Base-by-base conservation (phyloP, 2,113 vertebrate species). In the Psophia crepitans region DNA sequence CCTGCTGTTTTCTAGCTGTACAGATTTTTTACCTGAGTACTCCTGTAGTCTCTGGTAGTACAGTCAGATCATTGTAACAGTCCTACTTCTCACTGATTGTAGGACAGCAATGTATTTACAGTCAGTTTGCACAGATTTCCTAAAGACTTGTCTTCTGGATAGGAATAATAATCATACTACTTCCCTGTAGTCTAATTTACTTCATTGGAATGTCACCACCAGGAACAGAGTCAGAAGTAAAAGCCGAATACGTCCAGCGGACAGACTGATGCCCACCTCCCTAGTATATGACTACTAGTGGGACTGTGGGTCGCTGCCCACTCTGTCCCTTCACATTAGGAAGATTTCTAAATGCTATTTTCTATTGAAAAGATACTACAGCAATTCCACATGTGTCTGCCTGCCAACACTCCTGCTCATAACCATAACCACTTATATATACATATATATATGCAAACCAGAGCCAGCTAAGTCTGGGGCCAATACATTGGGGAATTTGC, bases 221-320 rank as follows among this genome's bases (percentile, higher is more conserved):
- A 89, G 27, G 15, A 83, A 5, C 6, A 63, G 6, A 43, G 43
- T 20, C 12, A 54, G 41, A 57, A 76, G 24, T 18, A 49, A 43
- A 82, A 79, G 14, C 66, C 14, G 8, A 90, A 61, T 12, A 56
- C 13, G 8, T 0, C 37, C 8, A 57, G 46, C 33, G 85, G 60
- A 23, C 44, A 78, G 74, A 4, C 27, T 61, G 20, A 18, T 60
- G 8, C 46, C 43, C 28, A n/a, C 3, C 24, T 58, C 49, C 51
- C n/a, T 15, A 9, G 30, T 0, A 70, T 33, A 27, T 18, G 35
- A 60, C 48, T 49, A 54, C 65, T 65, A 49, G 11, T 1, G 0
- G 35, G 49, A 12, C 0, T 49, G 60, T 83, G 57, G 33, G 51
- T 75, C 2, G 0, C 60, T 94, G 75, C n/a, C 70, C 27, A 8